phyloP scores from a whole-genome alignment of 2,797 vertebrate species.

The Peromyscus attwateri region DNA sequence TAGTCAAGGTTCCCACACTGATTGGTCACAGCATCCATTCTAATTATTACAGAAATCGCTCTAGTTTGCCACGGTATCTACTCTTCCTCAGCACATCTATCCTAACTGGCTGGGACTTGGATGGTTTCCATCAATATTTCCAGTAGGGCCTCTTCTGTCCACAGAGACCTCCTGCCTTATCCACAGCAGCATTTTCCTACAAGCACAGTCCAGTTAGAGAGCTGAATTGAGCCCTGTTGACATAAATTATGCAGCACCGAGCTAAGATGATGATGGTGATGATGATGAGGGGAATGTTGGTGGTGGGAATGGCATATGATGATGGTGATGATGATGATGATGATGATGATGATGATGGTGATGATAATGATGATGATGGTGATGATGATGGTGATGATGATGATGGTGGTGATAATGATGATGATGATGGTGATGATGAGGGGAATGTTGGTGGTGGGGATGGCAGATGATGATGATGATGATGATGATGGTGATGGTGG shows the following conservation, averaged over 20 bases:
- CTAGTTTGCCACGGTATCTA: background rate
- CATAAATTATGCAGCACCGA: background rate
- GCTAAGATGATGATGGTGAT: no score
- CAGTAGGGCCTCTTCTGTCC: background rate
- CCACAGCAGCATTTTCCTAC: background rate
- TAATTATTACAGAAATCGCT: background rate
- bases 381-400: background rate
- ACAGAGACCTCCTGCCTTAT: background rate
- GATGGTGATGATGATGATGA: background rate
- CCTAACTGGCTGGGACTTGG: background rate
- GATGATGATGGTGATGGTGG: fast-evolving
- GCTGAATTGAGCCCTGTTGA: background rate
- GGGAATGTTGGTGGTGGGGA: no score
- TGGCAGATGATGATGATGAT: background rate
- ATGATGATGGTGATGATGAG: background rate
- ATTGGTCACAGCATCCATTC: background rate
- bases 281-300: background rate
- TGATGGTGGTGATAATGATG: background rate
- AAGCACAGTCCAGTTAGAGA: background rate
- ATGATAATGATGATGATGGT: background rate
- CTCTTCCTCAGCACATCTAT: slow-evolving; percentile 4
- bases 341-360: background rate
- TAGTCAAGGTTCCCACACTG: background rate
- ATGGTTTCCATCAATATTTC: background rate
- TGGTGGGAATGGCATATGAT: background rate